Conservation (phyloP, 2,888 invertebrate species). For the Tenthredo scrophulariae region DNA sequence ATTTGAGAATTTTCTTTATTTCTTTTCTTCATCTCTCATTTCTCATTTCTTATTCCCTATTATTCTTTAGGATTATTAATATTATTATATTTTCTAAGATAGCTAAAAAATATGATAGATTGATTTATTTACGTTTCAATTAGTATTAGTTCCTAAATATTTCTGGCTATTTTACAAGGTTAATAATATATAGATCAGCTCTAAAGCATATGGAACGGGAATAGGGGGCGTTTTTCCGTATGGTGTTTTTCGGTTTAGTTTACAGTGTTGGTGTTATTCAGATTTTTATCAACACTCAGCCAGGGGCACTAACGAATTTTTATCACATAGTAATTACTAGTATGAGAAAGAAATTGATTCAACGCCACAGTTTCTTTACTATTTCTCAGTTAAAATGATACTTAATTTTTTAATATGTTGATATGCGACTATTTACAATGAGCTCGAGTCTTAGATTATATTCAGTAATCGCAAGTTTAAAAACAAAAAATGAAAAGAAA, state of each 20-base stretch:
- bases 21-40: neutral
- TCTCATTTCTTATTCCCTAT: neutral
- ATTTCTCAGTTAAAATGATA: constrained; percentile 3
- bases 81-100: neutral
- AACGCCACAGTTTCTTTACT: neutral
- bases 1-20: neutral
- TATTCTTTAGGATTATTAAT: neutral
- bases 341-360: neutral
- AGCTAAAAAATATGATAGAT: constrained; percentile 2
- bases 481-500: neutral
- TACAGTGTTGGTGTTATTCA: neutral
- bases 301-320: neutral
- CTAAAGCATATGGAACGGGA: neutral
- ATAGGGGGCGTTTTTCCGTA: neutral
- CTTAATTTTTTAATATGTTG: neutral
- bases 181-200: neutral
- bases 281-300: neutral
- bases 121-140: neutral
- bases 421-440: constrained; percentile 10
- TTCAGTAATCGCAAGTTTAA: neutral
- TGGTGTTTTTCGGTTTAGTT: neutral
- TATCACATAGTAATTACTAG: neutral
- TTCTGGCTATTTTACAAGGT: neutral
- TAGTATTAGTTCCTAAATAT: neutral
- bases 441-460: neutral